Base-by-base conservation (phyloP, 2,113 vertebrate species). In the Haemorhous mexicanus region DNA sequence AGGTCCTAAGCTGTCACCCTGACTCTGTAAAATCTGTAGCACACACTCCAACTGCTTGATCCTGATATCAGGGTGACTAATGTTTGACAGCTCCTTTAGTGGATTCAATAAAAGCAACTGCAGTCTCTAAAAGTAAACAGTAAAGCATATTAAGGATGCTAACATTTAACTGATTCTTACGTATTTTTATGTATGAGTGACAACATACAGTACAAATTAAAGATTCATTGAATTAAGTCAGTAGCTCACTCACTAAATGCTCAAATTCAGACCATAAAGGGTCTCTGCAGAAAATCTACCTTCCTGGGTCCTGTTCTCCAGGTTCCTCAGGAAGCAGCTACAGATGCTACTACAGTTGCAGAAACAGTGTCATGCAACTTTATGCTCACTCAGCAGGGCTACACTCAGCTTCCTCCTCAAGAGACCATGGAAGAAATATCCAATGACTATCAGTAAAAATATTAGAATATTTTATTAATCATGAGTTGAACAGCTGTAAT, bases 21-120 rank as follows among this genome's bases (percentile, higher is more conserved):
- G 99, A 94, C 98, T 99, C 95, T 99, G 99, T 28, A 99, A 98
- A 96, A 99, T 99, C 97, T 99, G 99, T 69, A 99, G 94, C 46
- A 99, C 99, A 90, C 99, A 99, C 94, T 99, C 99, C 95, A 99
- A 96, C 77, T 99, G 99, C 92, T 99, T 99, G 95, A 99, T 99
- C 74, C 99, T 98, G 89, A 99, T 99, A 98, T 99, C 99, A 62
- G 99, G 98, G 35, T 99, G 99, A 81, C 98, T 98, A 87, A 99
- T 98, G 78, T 98, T 99, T 77, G 99, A 99, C 91, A 99, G 97
- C 85, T 99, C 99, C 97, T 99, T 99, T 95, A 99, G 95, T 30
- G 99, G 99, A 95, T 99, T 99, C 96, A 99, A 88, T 96, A 99
- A 97, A 92, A 99, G 98, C 85, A 99, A 98, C 84, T 99, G 99